Conservation (phyloP, 2,888 invertebrate genomes). For the Buathra laborator region DNA sequence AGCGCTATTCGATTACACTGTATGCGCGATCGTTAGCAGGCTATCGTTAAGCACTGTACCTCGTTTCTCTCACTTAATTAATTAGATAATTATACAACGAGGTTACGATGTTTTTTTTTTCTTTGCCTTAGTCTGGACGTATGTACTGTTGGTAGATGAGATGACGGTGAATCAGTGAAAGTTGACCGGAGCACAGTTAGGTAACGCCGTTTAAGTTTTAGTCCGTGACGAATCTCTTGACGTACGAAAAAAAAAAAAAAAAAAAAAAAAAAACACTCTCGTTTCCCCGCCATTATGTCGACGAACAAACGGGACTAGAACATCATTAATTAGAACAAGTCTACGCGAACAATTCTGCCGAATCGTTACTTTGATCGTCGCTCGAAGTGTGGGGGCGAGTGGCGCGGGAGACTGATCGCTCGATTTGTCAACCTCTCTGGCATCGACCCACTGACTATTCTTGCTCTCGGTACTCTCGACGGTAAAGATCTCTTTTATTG, state of each 20-base stretch:
- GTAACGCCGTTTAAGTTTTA: conserved; percentile 23
- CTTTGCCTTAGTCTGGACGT: neutral
- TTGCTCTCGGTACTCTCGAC: conserved; percentile 19
- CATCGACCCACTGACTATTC: conserved; percentile 59
- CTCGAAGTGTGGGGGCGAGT: conserved; percentile 59
- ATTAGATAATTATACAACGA: conserved; percentile 60
- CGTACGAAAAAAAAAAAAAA: conserved; percentile 19
- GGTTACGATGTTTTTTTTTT: conserved; percentile 13
- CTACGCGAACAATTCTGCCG: conserved; percentile 47
- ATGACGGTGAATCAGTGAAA: conserved; percentile 35
- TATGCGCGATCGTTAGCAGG: conserved; percentile 43
- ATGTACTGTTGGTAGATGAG: conserved; percentile 4
- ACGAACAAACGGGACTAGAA: conserved; percentile 35
- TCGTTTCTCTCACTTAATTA: conserved; percentile 60
- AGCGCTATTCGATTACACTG: conserved; percentile 40
- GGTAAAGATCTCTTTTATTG: conserved; percentile 9
- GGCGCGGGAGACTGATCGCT: conserved; percentile 64
- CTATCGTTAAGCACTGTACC: conserved; percentile 38
- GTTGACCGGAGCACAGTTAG: conserved; percentile 19
- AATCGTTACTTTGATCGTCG: conserved; percentile 62
- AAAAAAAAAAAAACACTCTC: conserved; percentile 26
- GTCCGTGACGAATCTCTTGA: conserved; percentile 59
- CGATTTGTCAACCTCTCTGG: conserved; percentile 65
- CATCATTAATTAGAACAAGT: conserved; percentile 70
- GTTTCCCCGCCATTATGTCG: conserved; percentile 45